These are phyloP conservation scores for Tympanoctomys barrerae DNA, from an alignment of 2,797 vertebrate species.

Conservation along the genomic window DNA sequence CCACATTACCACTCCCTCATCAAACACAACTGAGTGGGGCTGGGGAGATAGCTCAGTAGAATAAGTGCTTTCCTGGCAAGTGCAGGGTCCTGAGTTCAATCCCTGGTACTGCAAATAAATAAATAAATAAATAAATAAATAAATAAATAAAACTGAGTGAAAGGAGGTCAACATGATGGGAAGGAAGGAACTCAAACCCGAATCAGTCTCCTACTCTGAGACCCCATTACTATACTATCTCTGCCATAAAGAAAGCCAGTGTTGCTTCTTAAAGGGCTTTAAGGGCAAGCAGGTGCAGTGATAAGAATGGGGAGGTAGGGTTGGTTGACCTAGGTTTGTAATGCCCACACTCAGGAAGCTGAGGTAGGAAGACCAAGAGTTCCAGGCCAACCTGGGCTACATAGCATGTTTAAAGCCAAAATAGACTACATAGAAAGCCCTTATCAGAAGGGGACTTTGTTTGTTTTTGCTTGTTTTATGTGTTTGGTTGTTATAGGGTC, in stretches of 20 bases:
- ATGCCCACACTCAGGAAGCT: not conserved
- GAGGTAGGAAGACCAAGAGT: not conserved
- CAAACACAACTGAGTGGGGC: not conserved
- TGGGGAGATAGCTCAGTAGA: no score
- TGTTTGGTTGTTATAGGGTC: no score
- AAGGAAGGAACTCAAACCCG: not conserved
- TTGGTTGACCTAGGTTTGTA: not conserved
- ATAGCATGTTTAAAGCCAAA: not conserved
- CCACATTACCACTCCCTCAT: not conserved
- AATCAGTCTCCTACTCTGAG: not conserved
- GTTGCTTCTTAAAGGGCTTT: slow-evolving; percentile 8
- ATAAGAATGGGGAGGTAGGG: not conserved
- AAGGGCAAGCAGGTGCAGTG: not conserved
- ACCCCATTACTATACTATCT: not conserved
- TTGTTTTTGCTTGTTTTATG: no score
- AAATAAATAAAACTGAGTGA: not conserved
- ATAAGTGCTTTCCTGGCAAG: no score
- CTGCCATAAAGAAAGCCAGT: not conserved
- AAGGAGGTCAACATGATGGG: not conserved
- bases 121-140: no score
- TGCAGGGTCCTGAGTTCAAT: no score
- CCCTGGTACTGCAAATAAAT: no score
- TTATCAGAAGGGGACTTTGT: no score
- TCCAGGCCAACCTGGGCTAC: not conserved
- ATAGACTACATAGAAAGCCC: not conserved